These are phyloP conservation scores for Ploceus nigricollis DNA, from an alignment of 2,113 vertebrate genomes.

Conservation along the genomic window DNA sequence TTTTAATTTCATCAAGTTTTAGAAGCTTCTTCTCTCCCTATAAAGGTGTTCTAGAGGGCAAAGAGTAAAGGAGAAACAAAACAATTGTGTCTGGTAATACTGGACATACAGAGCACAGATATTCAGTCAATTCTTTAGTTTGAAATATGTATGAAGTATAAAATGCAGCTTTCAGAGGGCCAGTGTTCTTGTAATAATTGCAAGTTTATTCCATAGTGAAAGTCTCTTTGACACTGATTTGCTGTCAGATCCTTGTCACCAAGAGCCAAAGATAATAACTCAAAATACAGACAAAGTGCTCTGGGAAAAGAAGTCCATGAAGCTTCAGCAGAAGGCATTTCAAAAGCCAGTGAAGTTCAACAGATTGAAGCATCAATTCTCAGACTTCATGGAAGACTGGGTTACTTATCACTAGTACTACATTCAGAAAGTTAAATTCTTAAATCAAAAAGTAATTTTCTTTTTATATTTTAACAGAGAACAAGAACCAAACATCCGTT, in stretches of 20 bases:
- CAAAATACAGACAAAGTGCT: neutral
- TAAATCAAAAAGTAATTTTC: neutral
- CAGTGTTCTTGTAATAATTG: neutral
- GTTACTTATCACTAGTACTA: neutral
- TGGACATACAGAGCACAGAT: neutral
- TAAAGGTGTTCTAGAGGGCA: neutral
- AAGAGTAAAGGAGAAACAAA: neutral
- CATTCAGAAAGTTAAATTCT: neutral
- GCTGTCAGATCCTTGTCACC: neutral
- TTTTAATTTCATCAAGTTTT: neutral
- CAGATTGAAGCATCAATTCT: neutral
- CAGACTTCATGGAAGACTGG: neutral
- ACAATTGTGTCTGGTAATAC: accelerated
- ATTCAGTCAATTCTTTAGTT: neutral
- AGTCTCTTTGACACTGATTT: neutral
- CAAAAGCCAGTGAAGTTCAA: neutral
- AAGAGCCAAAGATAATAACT: neutral
- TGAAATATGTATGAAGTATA: neutral
- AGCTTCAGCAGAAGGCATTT: neutral
- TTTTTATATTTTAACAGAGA: neutral
- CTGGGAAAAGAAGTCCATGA: neutral
- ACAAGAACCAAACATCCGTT: neutral
- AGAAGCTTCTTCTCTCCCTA: neutral
- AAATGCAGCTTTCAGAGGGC: neutral
- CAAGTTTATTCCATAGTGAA: neutral